Conservation (phyloP, 2,113 vertebrate genomes). For the Poeciliopsis retropinna region DNA sequence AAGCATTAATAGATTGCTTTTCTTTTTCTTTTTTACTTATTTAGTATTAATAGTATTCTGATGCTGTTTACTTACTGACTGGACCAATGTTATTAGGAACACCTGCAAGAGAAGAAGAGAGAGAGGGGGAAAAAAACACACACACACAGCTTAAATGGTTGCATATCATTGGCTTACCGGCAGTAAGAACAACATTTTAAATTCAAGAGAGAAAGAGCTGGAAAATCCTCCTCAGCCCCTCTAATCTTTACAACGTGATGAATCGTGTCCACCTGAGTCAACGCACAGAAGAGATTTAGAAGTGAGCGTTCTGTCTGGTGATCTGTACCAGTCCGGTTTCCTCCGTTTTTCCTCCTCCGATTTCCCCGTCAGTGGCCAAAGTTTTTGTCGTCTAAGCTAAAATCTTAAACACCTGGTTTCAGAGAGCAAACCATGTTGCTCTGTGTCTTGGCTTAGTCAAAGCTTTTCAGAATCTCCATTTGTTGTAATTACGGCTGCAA, state of each 20-base stretch:
- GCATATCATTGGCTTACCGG: constrained; percentile 12
- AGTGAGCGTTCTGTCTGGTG: background rate
- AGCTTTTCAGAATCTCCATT: background rate
- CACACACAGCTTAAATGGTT: constrained; percentile 1
- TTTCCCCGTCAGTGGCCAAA: background rate
- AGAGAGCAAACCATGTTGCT: background rate
- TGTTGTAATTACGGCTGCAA: background rate
- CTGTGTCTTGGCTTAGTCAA: background rate
- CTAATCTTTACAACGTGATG: background rate
- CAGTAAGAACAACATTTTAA: background rate
- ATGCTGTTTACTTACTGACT: constrained; percentile 92
- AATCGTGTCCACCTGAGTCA: background rate
- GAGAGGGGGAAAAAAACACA: constrained; percentile 7
- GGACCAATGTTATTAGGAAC: constrained; percentile 95
- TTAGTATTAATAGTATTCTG: constrained; percentile 21
- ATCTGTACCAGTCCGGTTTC: background rate
- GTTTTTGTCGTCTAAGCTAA: background rate
- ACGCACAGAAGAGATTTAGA: background rate
- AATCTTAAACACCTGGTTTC: background rate
- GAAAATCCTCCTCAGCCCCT: background rate
- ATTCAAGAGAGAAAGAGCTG: background rate
- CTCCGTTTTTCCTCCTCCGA: too few species aligned
- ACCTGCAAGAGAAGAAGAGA: constrained; percentile 85
- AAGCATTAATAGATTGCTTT: constrained; percentile 63
- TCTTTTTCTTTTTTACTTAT: constrained; percentile 21